Conservation (phyloP, 2,888 invertebrate genomes). For the Drosophila paranaensis region DNA sequence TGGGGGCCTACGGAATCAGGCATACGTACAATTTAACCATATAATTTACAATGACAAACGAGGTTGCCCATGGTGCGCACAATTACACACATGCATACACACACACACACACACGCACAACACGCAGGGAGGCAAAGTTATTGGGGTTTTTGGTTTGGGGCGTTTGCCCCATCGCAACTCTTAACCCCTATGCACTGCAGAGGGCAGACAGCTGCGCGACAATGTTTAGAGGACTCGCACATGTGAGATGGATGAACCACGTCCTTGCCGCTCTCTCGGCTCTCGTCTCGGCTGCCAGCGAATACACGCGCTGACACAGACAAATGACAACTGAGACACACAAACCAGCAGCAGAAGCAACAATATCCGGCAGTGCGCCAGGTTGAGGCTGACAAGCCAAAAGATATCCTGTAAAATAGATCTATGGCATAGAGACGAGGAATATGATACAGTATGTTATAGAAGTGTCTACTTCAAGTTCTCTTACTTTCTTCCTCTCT, state of each 20-base stretch:
- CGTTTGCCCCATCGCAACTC: conserved; percentile 10
- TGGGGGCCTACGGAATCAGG: conserved; percentile 23
- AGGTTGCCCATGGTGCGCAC: conserved; percentile 64
- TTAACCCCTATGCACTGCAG: conserved; percentile 4
- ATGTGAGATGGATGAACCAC: conserved; percentile 52
- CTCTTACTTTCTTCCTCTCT: no score
- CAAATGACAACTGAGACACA: conserved; percentile 68
- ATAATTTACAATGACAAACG: conserved; percentile 80
- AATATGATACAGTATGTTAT: no score
- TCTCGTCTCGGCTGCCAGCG: conserved; percentile 29
- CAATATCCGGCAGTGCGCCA: background rate
- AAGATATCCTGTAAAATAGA: background rate
- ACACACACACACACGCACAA: conserved; percentile 33
- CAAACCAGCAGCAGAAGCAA: conserved; percentile 24
- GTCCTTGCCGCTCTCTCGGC: conserved; percentile 20
- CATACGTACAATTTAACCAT: conserved; percentile 71
- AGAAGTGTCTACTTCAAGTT: no score
- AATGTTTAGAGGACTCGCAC: conserved; percentile 49
- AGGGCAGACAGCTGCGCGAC: conserved; percentile 53
- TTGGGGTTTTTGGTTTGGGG: conserved; percentile 9
- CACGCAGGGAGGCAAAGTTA: conserved; percentile 18
- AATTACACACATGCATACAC: conserved; percentile 61
- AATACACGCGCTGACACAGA: conserved; percentile 65
- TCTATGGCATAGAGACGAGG: no score
- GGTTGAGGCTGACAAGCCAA: accelerated